These are phyloP conservation scores for Petaurus breviceps DNA, from an alignment of 2,113 vertebrate genomes.

Conservation along the genomic window DNA sequence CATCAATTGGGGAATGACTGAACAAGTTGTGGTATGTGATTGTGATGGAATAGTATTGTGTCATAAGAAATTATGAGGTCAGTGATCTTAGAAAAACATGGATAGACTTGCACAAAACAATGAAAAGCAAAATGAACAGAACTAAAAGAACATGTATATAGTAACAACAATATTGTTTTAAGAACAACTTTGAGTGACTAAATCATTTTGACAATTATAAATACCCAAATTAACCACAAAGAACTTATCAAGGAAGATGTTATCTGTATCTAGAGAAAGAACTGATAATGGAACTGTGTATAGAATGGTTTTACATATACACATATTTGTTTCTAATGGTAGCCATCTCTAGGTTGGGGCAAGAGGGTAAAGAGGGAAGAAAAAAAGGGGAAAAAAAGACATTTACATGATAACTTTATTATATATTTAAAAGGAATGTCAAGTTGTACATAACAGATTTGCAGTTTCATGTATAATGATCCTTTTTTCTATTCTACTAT, in stretches of 20 bases:
- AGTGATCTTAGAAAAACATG: too few species aligned
- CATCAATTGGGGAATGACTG: too few species aligned
- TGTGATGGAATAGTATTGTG: too few species aligned
- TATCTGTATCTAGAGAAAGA: neutral
- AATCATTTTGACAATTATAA: neutral
- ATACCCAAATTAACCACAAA: neutral
- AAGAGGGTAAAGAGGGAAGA: neutral
- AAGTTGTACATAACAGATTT: neutral
- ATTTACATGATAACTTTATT: neutral
- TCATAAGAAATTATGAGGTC: too few species aligned
- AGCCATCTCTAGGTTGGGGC: neutral
- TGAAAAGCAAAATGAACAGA: too few species aligned
- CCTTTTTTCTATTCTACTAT: neutral
- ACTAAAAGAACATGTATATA: too few species aligned
- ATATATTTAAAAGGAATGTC: neutral
- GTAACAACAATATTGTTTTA: too few species aligned
- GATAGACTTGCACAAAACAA: too few species aligned
- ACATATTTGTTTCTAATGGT: neutral
- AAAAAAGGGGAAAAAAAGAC: neutral
- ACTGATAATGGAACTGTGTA: neutral
- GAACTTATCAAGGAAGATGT: neutral
- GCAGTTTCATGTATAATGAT: neutral
- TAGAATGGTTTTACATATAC: neutral
- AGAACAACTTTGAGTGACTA: too few species aligned
- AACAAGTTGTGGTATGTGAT: too few species aligned